Evolutionary conservation across 2,113 vertebrate species (phyloP).

Genomic region (Lampris megalopsis): DNA sequence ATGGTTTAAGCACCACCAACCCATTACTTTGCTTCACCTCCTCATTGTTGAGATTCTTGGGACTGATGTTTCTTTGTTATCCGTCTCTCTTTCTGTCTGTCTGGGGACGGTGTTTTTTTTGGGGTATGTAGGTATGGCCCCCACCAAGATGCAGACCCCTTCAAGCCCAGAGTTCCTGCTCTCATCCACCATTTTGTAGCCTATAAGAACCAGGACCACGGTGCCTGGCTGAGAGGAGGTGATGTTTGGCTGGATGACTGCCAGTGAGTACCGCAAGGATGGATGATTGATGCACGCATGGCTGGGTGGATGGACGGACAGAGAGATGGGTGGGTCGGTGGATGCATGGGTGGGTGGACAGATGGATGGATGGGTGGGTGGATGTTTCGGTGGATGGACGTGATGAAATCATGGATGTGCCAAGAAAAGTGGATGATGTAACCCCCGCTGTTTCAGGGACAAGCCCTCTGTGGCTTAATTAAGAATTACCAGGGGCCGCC

Average conservation of each 20-base stretch:
- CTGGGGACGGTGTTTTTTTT: background rate
- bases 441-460: too few species aligned
- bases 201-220: slow-evolving; percentile 98
- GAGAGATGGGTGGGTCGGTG: background rate
- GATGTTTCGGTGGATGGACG: background rate
- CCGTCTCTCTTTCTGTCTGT: background rate
- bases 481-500: too few species aligned
- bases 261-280: slow-evolving; percentile 85
- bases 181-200: slow-evolving; percentile 90
- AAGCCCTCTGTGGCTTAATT: too few species aligned
- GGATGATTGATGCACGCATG: background rate
- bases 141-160: slow-evolving; percentile 92
- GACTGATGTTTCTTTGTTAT: background rate
- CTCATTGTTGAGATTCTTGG: too few species aligned
- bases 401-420: background rate
- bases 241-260: slow-evolving; percentile 97
- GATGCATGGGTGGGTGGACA: background rate
- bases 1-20: too few species aligned
- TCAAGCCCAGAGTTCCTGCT: slow-evolving; percentile 94
- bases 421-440: too few species aligned
- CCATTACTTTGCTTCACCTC: too few species aligned
- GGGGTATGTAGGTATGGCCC: slow-evolving; percentile 88
- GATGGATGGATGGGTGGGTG: background rate
- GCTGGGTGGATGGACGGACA: background rate
- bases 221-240: slow-evolving; percentile 97